A percentile compares a stretch with the other conserved stretches of the same genome.
These are phyloP conservation scores for Colletes gigas DNA, from an alignment of 1,140 invertebrate genomes.

Conservation along the genomic window DNA sequence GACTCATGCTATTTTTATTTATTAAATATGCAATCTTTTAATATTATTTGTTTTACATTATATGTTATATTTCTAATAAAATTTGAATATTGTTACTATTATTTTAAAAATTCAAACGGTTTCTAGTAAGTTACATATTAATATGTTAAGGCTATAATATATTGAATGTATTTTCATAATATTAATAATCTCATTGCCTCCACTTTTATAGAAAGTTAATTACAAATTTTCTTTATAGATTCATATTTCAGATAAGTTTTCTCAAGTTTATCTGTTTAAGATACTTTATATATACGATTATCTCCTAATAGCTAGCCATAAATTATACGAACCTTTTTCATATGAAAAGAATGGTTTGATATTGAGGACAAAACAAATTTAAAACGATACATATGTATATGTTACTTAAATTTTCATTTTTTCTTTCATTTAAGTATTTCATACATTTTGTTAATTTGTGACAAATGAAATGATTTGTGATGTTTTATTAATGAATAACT, in stretches of 20 bases:
- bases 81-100: conserved; percentile 45
- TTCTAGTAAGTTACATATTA: conserved; percentile 48
- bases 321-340: conserved; percentile 22
- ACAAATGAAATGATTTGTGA: conserved; percentile 44
- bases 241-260: conserved; percentile 32
- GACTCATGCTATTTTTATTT: conserved; percentile 46
- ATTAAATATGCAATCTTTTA: conserved; percentile 49
- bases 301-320: conserved; percentile 41
- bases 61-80: conserved; percentile 46
- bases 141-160: conserved; percentile 47
- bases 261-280: conserved; percentile 29
- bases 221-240: conserved; percentile 44
- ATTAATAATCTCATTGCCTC: conserved; percentile 50
- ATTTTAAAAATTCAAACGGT: conserved; percentile 45
- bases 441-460: conserved; percentile 44
- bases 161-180: conserved; percentile 38
- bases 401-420: conserved; percentile 45
- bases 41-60: conserved; percentile 45
- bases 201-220: conserved; percentile 51
- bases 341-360: conserved; percentile 32
- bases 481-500: conserved; percentile 48
- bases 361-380: conserved; percentile 51
- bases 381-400: conserved; percentile 25
- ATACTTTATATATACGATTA: conserved; percentile 28
- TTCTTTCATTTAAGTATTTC: conserved; percentile 24